These are phyloP conservation scores for Eulemur mongoz DNA, from an alignment of 2,797 vertebrate genomes.

Conservation along the genomic window DNA sequence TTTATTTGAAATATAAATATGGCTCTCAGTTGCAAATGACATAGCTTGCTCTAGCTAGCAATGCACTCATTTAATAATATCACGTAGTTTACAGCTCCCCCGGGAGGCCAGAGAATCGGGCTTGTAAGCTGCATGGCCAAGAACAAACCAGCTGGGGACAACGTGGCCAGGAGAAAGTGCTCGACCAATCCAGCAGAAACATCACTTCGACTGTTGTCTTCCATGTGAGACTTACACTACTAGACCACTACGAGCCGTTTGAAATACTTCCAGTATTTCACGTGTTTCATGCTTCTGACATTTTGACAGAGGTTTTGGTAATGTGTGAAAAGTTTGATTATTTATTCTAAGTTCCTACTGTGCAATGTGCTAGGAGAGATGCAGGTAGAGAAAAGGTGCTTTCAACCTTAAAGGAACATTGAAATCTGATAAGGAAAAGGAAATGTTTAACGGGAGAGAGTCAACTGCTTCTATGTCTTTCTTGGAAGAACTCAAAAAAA, in stretches of 20 bases:
- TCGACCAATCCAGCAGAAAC: no score
- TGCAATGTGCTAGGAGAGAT: not conserved
- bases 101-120: not conserved
- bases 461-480: no score
- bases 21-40: not conserved
- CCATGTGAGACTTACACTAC: fast-evolving
- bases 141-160: not conserved
- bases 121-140: not conserved
- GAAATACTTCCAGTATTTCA: no score
- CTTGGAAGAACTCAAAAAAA: not conserved
- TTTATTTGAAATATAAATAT: not conserved
- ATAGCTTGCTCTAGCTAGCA: not conserved
- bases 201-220: not conserved
- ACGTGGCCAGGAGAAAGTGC: not conserved
- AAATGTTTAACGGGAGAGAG: not conserved
- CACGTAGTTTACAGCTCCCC: not conserved
- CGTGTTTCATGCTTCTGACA: not conserved
- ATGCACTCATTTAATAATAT: not conserved
- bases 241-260: no score
- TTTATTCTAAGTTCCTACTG: not conserved
- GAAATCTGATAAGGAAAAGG: not conserved
- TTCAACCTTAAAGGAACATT: not conserved
- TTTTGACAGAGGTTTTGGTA: not conserved
- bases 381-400: not conserved
- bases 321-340: not conserved